Evolutionary conservation across 2,888 invertebrate genomes (phyloP).

Genomic region (Halocaridina rubra): DNA sequence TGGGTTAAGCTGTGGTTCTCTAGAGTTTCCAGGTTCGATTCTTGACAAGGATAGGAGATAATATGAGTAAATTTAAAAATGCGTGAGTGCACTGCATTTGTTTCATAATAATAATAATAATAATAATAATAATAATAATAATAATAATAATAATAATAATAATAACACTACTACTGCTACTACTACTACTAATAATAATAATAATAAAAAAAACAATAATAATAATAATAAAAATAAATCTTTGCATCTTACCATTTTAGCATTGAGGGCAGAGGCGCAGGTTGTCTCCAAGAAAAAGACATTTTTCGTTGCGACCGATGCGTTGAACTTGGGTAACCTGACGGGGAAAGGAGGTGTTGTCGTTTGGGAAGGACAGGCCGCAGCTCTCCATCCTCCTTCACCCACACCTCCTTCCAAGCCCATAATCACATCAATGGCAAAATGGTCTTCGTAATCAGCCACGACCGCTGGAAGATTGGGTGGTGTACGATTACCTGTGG

Average conservation of each 20-base stretch:
- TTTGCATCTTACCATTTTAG: constrained; percentile 23
- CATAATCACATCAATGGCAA: constrained; percentile 25
- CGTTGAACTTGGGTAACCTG: constrained; percentile 23
- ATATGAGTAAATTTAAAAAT: too few species aligned
- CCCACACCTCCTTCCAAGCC: constrained; percentile 1
- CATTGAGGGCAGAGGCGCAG: constrained; percentile 9
- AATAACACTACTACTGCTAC: too few species aligned
- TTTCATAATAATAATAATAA: too few species aligned
- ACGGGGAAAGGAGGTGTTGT: constrained; percentile 16
- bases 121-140: too few species aligned
- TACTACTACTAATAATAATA: too few species aligned
- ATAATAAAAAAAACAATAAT: too few species aligned
- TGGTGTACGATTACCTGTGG: background rate
- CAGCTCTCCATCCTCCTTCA: constrained; percentile 7
- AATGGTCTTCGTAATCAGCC: constrained; percentile 22
- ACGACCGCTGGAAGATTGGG: constrained; percentile 16
- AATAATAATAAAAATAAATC: too few species aligned
- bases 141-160: too few species aligned
- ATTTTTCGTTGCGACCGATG: background rate
- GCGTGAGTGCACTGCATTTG: too few species aligned
- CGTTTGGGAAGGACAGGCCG: background rate
- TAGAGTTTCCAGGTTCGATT: too few species aligned
- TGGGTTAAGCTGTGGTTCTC: too few species aligned
- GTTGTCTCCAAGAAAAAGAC: constrained; percentile 29
- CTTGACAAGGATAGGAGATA: too few species aligned